Evolutionary conservation across 2,888 invertebrate genomes (phyloP), one percentile per base, ranked within the genome.

Genomic region (Thereva unica): DNA sequence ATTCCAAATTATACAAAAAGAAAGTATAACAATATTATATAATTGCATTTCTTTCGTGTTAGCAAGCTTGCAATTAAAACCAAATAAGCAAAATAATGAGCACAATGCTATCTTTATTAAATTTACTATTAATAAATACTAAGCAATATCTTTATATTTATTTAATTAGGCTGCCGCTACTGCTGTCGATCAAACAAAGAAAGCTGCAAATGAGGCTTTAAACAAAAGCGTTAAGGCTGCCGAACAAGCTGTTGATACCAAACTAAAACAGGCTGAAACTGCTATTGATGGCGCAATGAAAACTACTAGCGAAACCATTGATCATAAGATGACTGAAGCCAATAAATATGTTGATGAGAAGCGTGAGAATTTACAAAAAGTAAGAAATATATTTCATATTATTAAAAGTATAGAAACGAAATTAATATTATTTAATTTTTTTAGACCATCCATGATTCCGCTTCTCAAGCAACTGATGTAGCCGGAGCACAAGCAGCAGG

Each of bases 301-400:
- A 81, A 82, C 83, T 74, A 84, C 85, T 23, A 82, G 85, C 67
- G 78, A 83, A 23, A 82, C 84, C 8, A 84, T 86, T 54, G 88
- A 88, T 75, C 76, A 84, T 69, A 88, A 87, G 79, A 77, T 89
- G 73, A 84, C 85, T 74, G 85, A 87, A 68, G 84, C 88, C 37
- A 86, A 86, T 75, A 84, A 86, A 74, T 87, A 83, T 75, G 79
- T 86, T 67, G 86, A 83, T 74, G 84, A 85, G 71, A 87, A 87
- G 76, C 82, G 86, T 42, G 85, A 76, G 66, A 74, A 75, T 41
- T 72, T 79, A 49, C 78, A 79, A 71, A 79, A 80, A 72, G 77
- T 76, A 61, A 53, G 8, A 34, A 7, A 47, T 4, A 2, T 34
- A 3, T 57, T 66, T 68, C 23, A 23, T 50, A 40, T 38, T 54